These are phyloP conservation scores for Paguma larvata DNA, from an alignment of 2,797 vertebrate species.

Conservation along the genomic window DNA sequence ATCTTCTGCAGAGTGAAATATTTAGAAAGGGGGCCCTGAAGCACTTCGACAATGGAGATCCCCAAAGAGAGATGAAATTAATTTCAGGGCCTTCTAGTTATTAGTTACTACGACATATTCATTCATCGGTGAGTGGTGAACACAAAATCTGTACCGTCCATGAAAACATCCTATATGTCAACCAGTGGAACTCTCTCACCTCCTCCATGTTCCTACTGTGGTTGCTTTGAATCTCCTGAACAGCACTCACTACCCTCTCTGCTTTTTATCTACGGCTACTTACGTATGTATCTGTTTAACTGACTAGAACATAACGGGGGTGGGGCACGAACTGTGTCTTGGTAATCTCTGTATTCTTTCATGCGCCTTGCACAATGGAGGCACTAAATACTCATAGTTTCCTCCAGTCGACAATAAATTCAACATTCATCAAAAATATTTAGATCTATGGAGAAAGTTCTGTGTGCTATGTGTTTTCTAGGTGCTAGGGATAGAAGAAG, in stretches of 20 bases:
- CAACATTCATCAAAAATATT: slow-evolving; percentile 27
- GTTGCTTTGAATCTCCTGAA: background rate
- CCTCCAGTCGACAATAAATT: slow-evolving; percentile 35
- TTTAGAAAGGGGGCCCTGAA: background rate
- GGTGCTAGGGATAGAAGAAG: background rate
- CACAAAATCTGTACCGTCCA: background rate
- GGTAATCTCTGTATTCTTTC: background rate
- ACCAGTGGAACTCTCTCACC: background rate
- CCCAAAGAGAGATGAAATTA: background rate
- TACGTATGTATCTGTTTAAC: background rate
- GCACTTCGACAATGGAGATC: slow-evolving; percentile 6
- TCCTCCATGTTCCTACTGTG: background rate
- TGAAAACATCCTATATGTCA: slow-evolving; percentile 10
- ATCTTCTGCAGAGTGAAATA: background rate
- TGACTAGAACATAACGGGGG: background rate
- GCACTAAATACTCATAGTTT: slow-evolving; percentile 27
- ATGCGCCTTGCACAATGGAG: background rate
- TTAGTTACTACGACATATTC: background rate
- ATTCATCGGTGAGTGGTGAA: background rate
- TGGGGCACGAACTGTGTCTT: background rate
- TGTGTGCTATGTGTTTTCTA: background rate
- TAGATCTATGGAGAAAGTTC: slow-evolving; percentile 13
- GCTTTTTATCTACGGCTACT: background rate
- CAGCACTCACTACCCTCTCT: background rate
- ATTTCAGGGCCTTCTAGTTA: background rate